These are phyloP conservation scores for Macrosiphum euphorbiae DNA, from an alignment of 2,888 invertebrate genomes.

Conservation along the genomic window DNA sequence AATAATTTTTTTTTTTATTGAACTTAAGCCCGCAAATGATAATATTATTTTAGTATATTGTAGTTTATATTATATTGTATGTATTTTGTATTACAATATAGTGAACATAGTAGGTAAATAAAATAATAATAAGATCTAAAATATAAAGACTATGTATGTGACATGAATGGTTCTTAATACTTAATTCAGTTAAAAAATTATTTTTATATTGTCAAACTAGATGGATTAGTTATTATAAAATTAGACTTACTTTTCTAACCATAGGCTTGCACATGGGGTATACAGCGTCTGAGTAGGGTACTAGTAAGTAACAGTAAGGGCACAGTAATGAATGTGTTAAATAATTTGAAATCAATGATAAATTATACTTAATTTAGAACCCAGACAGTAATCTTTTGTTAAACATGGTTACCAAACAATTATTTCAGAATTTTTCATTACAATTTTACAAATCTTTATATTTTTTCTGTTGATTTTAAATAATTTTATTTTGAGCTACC, in stretches of 20 bases:
- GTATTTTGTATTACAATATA: not conserved
- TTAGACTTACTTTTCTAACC: not conserved
- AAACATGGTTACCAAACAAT: not conserved
- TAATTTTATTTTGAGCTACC: too few species aligned
- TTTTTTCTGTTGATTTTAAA: too few species aligned
- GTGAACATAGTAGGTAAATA: not conserved
- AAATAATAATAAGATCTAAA: not conserved
- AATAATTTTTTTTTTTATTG: too few species aligned
- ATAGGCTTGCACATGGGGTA: not conserved
- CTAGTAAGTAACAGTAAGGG: too few species aligned
- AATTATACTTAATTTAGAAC: not conserved
- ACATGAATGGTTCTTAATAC: not conserved
- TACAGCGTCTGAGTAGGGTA: too few species aligned
- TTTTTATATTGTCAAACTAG: not conserved
- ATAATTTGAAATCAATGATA: not conserved
- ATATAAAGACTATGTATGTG: not conserved
- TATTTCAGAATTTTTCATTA: not conserved
- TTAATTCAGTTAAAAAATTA: not conserved
- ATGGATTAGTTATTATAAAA: not conserved
- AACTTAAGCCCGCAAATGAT: not conserved
- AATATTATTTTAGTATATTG: not conserved
- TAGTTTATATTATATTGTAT: not conserved
- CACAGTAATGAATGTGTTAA: too few species aligned
- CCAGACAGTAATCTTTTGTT: not conserved
- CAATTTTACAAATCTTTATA: too few species aligned